Evolutionary conservation across 2,113 vertebrate genomes (phyloP).

Genomic region (Leucopternis melanops): DNA sequence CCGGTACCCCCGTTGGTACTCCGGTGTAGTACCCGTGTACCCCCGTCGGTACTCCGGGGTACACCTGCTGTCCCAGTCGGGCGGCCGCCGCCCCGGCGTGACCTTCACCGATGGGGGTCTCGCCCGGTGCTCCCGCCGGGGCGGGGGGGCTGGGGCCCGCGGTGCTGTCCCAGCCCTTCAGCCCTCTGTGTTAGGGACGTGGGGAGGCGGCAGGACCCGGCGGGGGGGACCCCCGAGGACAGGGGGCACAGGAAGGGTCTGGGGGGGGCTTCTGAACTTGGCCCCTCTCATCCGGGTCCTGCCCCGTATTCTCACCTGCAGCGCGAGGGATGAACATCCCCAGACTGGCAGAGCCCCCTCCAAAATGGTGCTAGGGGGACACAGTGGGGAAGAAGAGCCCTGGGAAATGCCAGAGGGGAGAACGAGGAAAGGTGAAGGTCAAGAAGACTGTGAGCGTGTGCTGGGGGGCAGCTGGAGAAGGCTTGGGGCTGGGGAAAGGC

Average conservation of each 20-base stretch:
- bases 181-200: neutral
- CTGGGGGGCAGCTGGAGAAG: neutral
- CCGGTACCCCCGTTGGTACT: no score
- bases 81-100: no score
- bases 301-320: neutral
- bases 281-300: neutral
- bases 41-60: no score
- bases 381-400: neutral
- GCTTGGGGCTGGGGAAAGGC: neutral
- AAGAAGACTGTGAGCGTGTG: accelerated
- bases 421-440: neutral
- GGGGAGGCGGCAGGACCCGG: neutral
- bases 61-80: no score
- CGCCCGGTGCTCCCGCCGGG: neutral
- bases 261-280: neutral
- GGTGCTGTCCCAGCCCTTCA: neutral
- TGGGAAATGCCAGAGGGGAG: neutral
- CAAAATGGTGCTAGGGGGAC: neutral
- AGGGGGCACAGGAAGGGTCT: no score
- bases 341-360: neutral
- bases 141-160: neutral
- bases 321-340: neutral
- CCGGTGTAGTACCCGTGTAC: no score
- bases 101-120: neutral
- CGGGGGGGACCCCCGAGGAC: neutral